These are phyloP conservation scores for Mionectes olivaceus DNA, from an alignment of 2,797 vertebrate species.

Conservation along the genomic window DNA sequence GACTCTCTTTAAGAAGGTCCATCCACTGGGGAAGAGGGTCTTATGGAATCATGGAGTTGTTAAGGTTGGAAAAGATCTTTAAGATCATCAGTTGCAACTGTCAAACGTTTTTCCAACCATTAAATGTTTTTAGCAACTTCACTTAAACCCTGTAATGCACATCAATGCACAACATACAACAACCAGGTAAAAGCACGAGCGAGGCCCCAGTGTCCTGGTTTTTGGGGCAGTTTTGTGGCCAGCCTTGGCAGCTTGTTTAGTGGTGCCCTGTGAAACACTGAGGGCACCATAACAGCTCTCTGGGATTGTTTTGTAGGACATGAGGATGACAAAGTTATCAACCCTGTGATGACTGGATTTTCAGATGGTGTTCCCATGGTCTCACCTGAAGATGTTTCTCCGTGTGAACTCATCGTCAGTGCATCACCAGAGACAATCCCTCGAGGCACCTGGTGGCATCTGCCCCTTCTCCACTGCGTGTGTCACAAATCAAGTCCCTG, in stretches of 20 bases:
- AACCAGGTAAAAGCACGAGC: rapidly evolving
- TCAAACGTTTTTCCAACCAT: rapidly evolving
- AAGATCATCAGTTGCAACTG: no score
- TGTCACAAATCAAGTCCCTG: background rate
- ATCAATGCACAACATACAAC: rapidly evolving
- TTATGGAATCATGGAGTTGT: rapidly evolving
- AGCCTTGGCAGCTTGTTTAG: background rate
- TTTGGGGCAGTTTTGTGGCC: background rate
- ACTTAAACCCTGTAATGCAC: background rate
- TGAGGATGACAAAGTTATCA: slow-evolving; percentile 86
- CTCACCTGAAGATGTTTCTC: background rate
- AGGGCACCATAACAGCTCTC: background rate
- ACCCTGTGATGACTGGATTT: slow-evolving; percentile 92
- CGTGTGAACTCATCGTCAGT: background rate
- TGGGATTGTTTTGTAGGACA: slow-evolving; percentile 80
- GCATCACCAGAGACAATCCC: background rate
- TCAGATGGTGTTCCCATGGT: slow-evolving; percentile 92
- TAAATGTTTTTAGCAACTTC: background rate
- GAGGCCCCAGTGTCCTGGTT: background rate
- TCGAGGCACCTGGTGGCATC: background rate
- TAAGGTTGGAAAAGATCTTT: background rate
- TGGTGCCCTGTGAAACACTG: background rate
- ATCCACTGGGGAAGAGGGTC: background rate
- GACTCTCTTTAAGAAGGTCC: background rate
- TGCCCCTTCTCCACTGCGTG: background rate